Base-by-base conservation (phyloP, 2,797 vertebrate genomes). In the Muscicapa comitata region DNA sequence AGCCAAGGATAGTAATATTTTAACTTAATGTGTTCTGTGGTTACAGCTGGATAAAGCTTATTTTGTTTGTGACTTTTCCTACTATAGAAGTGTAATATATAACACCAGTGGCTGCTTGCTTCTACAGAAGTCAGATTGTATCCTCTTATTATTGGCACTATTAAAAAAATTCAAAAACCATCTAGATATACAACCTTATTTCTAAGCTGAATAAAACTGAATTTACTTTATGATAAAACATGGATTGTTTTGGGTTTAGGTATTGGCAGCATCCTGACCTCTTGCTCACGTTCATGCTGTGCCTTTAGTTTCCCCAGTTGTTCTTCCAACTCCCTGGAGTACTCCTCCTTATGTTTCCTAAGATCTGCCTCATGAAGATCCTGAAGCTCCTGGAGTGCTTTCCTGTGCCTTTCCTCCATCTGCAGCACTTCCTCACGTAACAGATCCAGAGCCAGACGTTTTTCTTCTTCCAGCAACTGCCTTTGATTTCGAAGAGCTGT, bases 341-440 rank as follows among this genome's bases (percentile, higher is more conserved):
- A 91, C 17, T 95, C 92, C 18, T 93, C 90, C 58, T 78, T 92
- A 16, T 92, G 81, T 62, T 93, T 91, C 68, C 93, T 93, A 18
- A 95, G 62, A 90, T 99, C 98, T 38, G 92, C 45, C 24, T 88
- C 50, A 54, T 95, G 98, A 47, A 97, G 84, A 4, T 97, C 87
- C 3, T 98, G 93, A 55, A 98, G 96, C 63, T 98, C 98, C 82
- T 98, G 95, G 13, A 99, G 94, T 47, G 98, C 96, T 40, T 89
- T 75, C 45, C 97, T 93, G 70, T 98, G 98, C 55, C 98, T 98
- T 35, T 97, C 95, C 84, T 99, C 99, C 73, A 99, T 96, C n/a
- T 95, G 95, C 47, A 99, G 73, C 37, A 98, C 98, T 96, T 99
- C 95, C 25, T 95, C 86, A 17, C 70, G 94, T 51, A 98, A 88